Percentiles rank a stretch among this genome's conserved stretches.
Conservation (phyloP, 2,113 vertebrate species). For the Arothron firmamentum region DNA sequence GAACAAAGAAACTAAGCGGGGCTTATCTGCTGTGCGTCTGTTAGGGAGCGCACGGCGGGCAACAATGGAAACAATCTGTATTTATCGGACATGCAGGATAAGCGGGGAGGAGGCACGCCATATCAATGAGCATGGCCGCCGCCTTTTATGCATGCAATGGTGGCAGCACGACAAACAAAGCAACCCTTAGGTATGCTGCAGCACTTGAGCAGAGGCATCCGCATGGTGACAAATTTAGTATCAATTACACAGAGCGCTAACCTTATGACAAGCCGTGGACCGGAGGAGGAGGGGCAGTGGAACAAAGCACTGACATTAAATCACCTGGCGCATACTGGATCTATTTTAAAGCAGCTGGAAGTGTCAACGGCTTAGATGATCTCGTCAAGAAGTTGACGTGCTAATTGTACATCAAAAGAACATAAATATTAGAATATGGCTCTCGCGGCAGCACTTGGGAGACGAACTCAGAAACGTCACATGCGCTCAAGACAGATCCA, state of each 20-base stretch:
- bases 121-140: conserved; percentile 54
- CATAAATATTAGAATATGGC: conserved; percentile 49
- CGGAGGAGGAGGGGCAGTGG: conserved; percentile 47
- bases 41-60: conserved; percentile 42
- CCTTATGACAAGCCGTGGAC: conserved; percentile 62
- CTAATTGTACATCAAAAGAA: conserved; percentile 59
- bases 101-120: conserved; percentile 44
- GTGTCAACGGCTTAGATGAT: conserved; percentile 55
- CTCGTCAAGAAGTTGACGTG: conserved; percentile 46
- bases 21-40: conserved; percentile 60
- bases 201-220: conserved; percentile 64
- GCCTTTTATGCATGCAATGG: conserved; percentile 61
- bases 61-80: conserved; percentile 58
- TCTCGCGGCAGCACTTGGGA: conserved; percentile 16
- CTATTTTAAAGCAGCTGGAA: conserved; percentile 61
- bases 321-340: conserved; percentile 57
- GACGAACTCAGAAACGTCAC: conserved; percentile 1
- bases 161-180: conserved; percentile 42
- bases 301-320: conserved; percentile 62
- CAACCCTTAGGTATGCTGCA: conserved; percentile 53
- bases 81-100: conserved; percentile 51
- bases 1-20: conserved; percentile 29
- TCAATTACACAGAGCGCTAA: conserved; percentile 70
- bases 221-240: conserved; percentile 68
- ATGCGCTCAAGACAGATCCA: conserved; percentile 2